Base-by-base conservation (phyloP, 2,113 vertebrate species). In the Sylvietta virens region DNA sequence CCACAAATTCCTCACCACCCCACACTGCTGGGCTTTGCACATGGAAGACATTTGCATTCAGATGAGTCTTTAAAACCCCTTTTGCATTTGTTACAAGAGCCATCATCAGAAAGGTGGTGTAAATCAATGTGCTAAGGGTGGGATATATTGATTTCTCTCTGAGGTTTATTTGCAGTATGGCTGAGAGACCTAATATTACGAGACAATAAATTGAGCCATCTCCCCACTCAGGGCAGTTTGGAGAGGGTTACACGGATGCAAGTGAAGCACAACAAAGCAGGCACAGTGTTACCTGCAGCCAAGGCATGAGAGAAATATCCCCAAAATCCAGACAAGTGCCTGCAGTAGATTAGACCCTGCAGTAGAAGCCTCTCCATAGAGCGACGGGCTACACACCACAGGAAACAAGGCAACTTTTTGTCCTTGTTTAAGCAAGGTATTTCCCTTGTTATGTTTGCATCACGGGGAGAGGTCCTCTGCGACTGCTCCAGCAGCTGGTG, bases 141-240 rank as follows among this genome's bases (percentile, higher is more conserved):
- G 90, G 73, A 79, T 79, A 47, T 81, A 97, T 84, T 64, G 86
- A 97, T 96, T 95, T 88, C 81, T 47, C 66, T 82, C 50, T 6
- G 57, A 80, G 71, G 37, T 93, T 90, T 91, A 86, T 92, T 91
- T 96, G 53, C 86, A 81, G 61, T 44, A 47, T 54, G 31, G 60
- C 69, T 90, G 86, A 77, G 81, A 89, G 40, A 86, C 62, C 69
- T 95, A 42, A 96, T 93, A 83, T 78, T 91, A 64, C 20, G 5
- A 69, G 83, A 81, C 80, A 94, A 76, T 54, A 61, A 88, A 92
- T 67, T 10, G 45, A 95, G 81, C 13, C 47, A 71, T 45, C 67
- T 72, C 4, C 0, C 23, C 4, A 9, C 76, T 83, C 18, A 3
- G 69, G 39, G 26, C 45, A 84, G 76, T 23, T 84, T 64, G 62